phyloP scores from a whole-genome alignment of 2,888 invertebrate genomes.

The Nephrotoma flavescens region DNA sequence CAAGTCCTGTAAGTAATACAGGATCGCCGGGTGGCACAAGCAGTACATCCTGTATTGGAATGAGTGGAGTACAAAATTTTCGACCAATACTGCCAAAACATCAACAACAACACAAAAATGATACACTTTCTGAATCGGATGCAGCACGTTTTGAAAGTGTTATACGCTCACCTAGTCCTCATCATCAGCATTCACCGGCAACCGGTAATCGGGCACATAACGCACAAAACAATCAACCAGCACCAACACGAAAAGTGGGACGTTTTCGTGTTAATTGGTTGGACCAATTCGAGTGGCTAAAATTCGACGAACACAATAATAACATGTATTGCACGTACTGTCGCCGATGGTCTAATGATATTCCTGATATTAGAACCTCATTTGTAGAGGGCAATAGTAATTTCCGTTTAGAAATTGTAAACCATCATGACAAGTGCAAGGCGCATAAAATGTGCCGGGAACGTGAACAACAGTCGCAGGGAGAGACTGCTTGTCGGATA shows the following conservation, averaged over 20 bases:
- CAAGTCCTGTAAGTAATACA: neutral
- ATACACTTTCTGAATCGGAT: conserved; percentile 6
- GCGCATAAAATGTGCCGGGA: conserved; percentile 53
- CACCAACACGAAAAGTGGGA: conserved; percentile 40
- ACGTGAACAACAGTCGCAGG: conserved; percentile 24
- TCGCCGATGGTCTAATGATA: conserved; percentile 53
- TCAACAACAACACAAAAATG: neutral
- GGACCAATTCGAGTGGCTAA: conserved; percentile 54
- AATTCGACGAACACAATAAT: conserved; percentile 50
- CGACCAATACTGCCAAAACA: neutral
- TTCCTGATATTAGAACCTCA: conserved; percentile 58
- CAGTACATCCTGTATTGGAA: neutral
- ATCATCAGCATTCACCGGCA: conserved; percentile 23
- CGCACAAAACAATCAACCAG: conserved; percentile 17
- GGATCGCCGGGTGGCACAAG: neutral
- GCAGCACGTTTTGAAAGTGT: conserved; percentile 13
- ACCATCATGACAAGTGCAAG: conserved; percentile 66
- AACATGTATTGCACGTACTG: conserved; percentile 62
- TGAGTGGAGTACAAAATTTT: neutral
- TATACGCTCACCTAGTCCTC: conserved; percentile 18
- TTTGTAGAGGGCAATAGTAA: conserved; percentile 66
- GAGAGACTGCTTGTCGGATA: neutral
- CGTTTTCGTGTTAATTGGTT: conserved; percentile 54
- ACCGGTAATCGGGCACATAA: neutral
- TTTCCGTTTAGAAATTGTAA: conserved; percentile 61